A percentile compares a stretch with the other conserved stretches of the same genome.
phyloP scores from a whole-genome alignment of 2,113 vertebrate genomes.

The Otis tarda region DNA sequence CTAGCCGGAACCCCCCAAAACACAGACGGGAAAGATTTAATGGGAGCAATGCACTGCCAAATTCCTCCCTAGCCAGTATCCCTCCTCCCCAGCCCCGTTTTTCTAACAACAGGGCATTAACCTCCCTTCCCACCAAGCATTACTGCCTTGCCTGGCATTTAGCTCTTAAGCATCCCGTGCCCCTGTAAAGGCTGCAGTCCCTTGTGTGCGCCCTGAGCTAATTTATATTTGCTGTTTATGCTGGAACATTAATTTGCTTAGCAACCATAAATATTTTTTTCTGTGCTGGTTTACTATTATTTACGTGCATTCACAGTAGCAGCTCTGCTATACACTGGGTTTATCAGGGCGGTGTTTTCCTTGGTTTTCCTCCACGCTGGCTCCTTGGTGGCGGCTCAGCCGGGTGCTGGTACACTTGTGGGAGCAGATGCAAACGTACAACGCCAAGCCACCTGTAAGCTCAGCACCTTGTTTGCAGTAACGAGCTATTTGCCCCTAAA shows the following conservation, averaged over 20 bases:
- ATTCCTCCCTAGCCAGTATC: not conserved
- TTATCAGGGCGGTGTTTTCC: not conserved
- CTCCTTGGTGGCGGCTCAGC: fast-evolving
- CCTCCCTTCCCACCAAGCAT: not conserved
- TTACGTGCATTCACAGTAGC: not conserved
- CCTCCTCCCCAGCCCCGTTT: not conserved
- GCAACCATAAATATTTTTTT: not conserved
- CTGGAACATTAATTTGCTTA: not conserved
- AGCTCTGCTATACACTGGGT: not conserved
- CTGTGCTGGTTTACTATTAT: not conserved
- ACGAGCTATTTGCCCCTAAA: not conserved
- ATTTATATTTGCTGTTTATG: constrained; percentile 16
- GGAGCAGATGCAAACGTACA: not conserved
- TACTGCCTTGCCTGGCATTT: not conserved
- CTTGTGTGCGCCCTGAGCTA: not conserved
- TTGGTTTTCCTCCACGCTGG: not conserved
- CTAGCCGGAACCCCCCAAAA: not conserved
- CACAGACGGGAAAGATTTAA: not conserved
- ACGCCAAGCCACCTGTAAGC: not conserved
- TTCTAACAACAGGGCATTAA: not conserved
- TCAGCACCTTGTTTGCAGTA: not conserved
- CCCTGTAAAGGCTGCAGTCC: not conserved
- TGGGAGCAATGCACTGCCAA: not conserved
- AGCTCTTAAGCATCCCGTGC: not conserved
- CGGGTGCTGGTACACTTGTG: not conserved